Percentiles rank a stretch among this genome's conserved stretches.
These are phyloP conservation scores for Glaucopsyche alexis DNA, from an alignment of 2,888 invertebrate species.

Conservation along the genomic window DNA sequence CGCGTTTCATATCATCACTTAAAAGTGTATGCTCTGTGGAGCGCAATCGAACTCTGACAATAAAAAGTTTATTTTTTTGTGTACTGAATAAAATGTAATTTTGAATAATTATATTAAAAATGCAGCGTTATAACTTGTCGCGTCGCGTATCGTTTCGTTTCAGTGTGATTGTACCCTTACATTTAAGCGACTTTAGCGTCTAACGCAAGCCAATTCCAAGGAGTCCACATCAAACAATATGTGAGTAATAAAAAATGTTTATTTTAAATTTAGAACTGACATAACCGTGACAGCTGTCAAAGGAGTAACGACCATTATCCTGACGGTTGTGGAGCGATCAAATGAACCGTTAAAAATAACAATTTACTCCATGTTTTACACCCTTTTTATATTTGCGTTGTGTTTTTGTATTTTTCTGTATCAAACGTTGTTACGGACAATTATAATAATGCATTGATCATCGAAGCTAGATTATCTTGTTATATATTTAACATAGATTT, in stretches of 20 bases:
- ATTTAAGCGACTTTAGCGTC: background rate
- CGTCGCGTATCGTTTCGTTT: too few species aligned
- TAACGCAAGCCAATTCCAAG: conserved; percentile 16
- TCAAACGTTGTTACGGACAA: conserved; percentile 62
- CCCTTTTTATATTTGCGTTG: conserved; percentile 50
- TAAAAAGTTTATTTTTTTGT: too few species aligned
- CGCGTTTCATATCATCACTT: too few species aligned
- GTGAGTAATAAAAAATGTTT: conserved; percentile 64
- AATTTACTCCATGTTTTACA: conserved; percentile 62
- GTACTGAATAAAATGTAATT: too few species aligned
- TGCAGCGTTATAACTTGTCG: too few species aligned
- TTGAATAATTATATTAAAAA: too few species aligned
- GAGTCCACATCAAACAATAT: conserved; percentile 52
- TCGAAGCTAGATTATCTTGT: too few species aligned
- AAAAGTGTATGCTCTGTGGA: too few species aligned
- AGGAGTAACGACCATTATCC: conserved; percentile 56
- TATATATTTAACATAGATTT: too few species aligned
- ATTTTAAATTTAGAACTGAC: conserved; percentile 74
- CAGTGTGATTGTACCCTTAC: too few species aligned
- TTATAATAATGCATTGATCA: conserved; percentile 46
- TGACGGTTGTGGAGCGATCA: conserved; percentile 55
- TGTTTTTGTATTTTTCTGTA: conserved; percentile 44
- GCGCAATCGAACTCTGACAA: too few species aligned
- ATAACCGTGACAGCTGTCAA: conserved; percentile 69
- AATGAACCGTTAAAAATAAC: conserved; percentile 72